A percentile compares a stretch with the other conserved stretches of the same genome.
Evolutionary conservation across 2,797 vertebrate genomes (phyloP).

Genomic region (Knipowitschia caucasica): DNA sequence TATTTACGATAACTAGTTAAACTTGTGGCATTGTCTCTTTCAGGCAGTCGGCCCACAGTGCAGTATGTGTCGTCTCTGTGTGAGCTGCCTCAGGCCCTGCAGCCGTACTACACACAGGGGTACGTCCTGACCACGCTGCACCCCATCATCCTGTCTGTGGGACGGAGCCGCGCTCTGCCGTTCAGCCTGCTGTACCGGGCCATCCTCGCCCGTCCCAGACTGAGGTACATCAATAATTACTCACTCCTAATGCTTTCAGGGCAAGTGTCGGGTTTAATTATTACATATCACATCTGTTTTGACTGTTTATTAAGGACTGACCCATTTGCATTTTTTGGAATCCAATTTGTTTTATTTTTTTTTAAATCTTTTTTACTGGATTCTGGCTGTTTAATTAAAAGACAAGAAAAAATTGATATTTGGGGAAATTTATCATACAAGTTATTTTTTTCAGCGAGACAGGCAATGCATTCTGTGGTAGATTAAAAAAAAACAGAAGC

Average conservation of each 20-base stretch:
- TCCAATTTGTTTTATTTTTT: too few relatives aligned
- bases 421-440: too few relatives aligned
- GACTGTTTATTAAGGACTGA: too few relatives aligned
- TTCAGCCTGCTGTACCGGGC: constrained; percentile 90
- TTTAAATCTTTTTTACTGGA: too few relatives aligned
- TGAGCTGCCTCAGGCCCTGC: constrained; percentile 86
- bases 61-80: constrained; percentile 87
- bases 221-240: constrained; percentile 72
- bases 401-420: too few relatives aligned
- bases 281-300: neutral
- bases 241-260: too few relatives aligned
- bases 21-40: neutral
- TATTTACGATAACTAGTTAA: too few relatives aligned
- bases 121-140: constrained; percentile 86
- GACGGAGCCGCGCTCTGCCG: constrained; percentile 79
- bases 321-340: too few relatives aligned
- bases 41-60: constrained; percentile 84
- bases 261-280: neutral
- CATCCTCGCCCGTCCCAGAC: constrained; percentile 81
- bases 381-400: too few relatives aligned
- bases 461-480: too few relatives aligned
- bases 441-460: too few relatives aligned
- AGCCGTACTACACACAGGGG: constrained; percentile 89
- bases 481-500: too few relatives aligned
- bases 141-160: constrained; percentile 86